These are phyloP conservation scores for Cancer borealis DNA, from an alignment of 2,888 invertebrate genomes.

Conservation along the genomic window DNA sequence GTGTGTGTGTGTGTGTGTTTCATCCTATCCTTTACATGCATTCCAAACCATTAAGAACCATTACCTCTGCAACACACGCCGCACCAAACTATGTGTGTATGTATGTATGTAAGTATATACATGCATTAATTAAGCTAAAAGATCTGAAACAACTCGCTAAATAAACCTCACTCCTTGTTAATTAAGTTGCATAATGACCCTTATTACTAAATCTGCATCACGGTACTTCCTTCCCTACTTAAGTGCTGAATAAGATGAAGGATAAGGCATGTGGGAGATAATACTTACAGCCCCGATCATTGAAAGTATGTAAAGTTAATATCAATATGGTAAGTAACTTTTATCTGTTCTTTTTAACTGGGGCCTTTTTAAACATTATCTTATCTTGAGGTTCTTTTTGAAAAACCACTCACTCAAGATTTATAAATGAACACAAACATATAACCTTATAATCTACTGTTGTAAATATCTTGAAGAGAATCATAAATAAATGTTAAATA, in stretches of 20 bases:
- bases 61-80: neutral
- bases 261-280: neutral
- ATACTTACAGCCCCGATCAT: neutral
- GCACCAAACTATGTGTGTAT: neutral
- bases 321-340: neutral
- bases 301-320: neutral
- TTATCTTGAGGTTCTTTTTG: neutral
- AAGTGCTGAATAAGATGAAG: neutral
- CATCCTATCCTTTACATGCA: neutral
- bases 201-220: slow-evolving; percentile 7
- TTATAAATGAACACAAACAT: neutral
- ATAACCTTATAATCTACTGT: neutral
- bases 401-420: neutral
- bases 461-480: neutral
- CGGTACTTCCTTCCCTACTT: neutral
- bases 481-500: neutral
- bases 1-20: neutral
- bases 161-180: neutral
- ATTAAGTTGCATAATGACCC: slow-evolving; percentile 18
- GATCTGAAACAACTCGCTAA: neutral
- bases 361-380: neutral
- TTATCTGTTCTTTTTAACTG: neutral
- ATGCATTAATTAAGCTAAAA: neutral
- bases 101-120: neutral
- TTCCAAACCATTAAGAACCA: neutral